Percentiles rank a stretch among this genome's conserved stretches.
These are phyloP conservation scores for Pantala flavescens DNA, from an alignment of 1,140 invertebrate genomes.

Conservation along the genomic window DNA sequence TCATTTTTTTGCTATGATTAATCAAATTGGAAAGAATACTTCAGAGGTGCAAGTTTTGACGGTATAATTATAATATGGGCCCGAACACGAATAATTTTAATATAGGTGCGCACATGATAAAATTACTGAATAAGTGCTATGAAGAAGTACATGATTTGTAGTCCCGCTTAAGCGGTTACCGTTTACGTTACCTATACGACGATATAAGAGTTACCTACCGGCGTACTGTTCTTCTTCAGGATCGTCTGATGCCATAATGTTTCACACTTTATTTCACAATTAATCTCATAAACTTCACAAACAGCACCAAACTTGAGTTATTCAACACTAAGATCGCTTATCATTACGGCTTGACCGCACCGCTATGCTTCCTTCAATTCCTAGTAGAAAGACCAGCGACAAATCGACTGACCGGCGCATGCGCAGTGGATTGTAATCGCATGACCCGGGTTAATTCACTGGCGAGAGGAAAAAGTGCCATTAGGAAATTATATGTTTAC, in stretches of 20 bases:
- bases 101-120: not conserved
- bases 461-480: not conserved
- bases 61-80: not conserved
- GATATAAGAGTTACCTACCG: conserved; percentile 44
- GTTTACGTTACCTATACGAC: conserved; percentile 1
- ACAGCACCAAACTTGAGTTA: not conserved
- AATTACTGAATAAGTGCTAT: not conserved
- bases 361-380: conserved; percentile 18
- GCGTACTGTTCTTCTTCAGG: conserved; percentile 65
- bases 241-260: conserved; percentile 61
- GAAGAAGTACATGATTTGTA: not conserved
- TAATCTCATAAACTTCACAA: not conserved
- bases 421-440: conserved; percentile 10
- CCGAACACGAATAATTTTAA: conserved; percentile 30
- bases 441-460: conserved; percentile 12
- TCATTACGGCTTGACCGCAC: not conserved
- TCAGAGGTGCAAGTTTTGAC: not conserved
- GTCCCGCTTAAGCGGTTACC: not conserved
- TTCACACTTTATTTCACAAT: not conserved
- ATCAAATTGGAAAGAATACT: conserved; percentile 23
- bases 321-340: not conserved
- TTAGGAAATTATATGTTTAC: conserved; percentile 14
- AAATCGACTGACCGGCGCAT: conserved; percentile 18
- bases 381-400: conserved; percentile 4
- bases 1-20: conserved; percentile 29